phyloP scores from a whole-genome alignment of 2,113 vertebrate species.

The Meriones unguiculatus region DNA sequence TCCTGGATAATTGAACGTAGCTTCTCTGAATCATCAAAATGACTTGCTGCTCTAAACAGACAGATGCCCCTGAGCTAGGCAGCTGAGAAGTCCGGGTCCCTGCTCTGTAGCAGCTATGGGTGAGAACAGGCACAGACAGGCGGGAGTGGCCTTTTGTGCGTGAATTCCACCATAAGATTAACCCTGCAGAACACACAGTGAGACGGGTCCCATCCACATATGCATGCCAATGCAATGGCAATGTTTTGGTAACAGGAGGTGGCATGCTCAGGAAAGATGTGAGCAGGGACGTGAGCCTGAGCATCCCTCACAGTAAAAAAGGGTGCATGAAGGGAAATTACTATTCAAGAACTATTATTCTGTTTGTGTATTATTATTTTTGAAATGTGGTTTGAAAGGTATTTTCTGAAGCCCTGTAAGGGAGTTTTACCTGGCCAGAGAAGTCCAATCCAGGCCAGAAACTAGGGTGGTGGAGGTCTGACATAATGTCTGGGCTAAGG shows the following conservation, averaged over 20 bases:
- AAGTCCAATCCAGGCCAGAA: not conserved
- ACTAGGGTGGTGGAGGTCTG: accelerated
- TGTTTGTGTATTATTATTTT: not conserved
- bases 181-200: not conserved
- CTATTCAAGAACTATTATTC: not conserved
- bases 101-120: not conserved
- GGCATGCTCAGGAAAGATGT: not conserved
- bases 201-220: not conserved
- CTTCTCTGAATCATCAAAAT: not conserved
- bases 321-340: not conserved
- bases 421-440: not conserved
- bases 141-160: not conserved
- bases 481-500: not conserved
- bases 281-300: not conserved
- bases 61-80: not conserved
- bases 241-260: not conserved
- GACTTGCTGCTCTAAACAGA: not conserved
- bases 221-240: not conserved
- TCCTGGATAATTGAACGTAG: not conserved
- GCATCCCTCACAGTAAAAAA: not conserved
- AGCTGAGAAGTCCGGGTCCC: not conserved
- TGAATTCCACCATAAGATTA: not conserved
- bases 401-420: not conserved
- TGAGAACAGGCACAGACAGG: not conserved
- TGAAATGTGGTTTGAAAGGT: not conserved